Percentiles rank a stretch among this genome's conserved stretches.
Evolutionary conservation across 2,888 invertebrate species (phyloP).

Genomic region (Agonopterix arenella): DNA sequence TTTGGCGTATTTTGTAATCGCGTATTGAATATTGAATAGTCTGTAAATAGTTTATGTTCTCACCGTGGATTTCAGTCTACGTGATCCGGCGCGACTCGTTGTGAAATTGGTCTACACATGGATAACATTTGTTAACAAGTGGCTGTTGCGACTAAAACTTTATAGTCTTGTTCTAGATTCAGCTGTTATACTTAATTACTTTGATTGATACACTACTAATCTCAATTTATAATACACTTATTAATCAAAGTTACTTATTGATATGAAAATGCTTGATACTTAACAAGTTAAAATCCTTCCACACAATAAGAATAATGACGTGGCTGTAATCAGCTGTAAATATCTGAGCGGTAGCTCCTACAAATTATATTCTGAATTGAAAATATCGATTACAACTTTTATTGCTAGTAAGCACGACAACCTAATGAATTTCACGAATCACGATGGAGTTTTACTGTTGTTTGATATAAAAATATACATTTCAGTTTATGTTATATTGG

Average conservation of each 20-base stretch:
- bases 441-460: slow-evolving; percentile 11
- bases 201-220: no score
- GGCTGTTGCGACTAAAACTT: slow-evolving; percentile 58
- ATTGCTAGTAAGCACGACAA: slow-evolving; percentile 45
- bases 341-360: not conserved
- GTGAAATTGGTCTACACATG: slow-evolving; percentile 65
- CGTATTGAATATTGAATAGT: slow-evolving; percentile 75
- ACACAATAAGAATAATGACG: no score
- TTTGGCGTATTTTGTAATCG: slow-evolving; percentile 77
- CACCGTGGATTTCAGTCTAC: slow-evolving; percentile 69
- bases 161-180: slow-evolving; percentile 48
- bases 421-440: slow-evolving; percentile 30
- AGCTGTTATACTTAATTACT: no score
- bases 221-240: no score
- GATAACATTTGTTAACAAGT: slow-evolving; percentile 63
- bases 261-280: no score
- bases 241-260: no score
- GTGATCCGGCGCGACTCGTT: slow-evolving; percentile 60
- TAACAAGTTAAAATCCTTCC: no score
- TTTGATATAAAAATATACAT: slow-evolving; percentile 12
- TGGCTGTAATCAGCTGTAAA: not conserved
- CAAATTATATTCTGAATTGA: slow-evolving; percentile 30
- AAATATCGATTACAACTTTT: slow-evolving; percentile 40
- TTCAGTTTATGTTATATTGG: no score
- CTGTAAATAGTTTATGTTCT: slow-evolving; percentile 74